These are phyloP conservation scores for Musca vetustissima DNA, from an alignment of 1,140 invertebrate genomes.

Conservation along the genomic window DNA sequence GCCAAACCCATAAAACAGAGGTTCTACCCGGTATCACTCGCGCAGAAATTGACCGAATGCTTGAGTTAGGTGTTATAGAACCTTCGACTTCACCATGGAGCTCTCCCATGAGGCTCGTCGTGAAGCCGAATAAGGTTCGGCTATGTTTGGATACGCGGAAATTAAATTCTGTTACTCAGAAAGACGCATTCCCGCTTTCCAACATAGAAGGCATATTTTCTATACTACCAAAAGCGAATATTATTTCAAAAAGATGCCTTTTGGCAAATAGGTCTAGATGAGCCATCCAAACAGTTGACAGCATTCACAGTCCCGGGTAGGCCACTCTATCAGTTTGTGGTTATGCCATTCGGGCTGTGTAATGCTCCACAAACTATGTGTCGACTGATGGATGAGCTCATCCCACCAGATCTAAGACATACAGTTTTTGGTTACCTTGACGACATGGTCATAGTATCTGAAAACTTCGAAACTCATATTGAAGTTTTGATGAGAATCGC, in stretches of 20 bases:
- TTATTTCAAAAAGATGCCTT: slow-evolving; percentile 1
- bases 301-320: slow-evolving; percentile 51
- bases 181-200: slow-evolving; percentile 5
- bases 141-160: slow-evolving; percentile 13
- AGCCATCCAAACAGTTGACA: slow-evolving; percentile 42
- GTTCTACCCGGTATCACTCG: background rate
- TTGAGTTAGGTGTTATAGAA: slow-evolving; percentile 11
- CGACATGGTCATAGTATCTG: slow-evolving; percentile 14
- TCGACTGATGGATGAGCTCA: slow-evolving; percentile 36
- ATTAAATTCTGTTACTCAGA: slow-evolving; percentile 1
- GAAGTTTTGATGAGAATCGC: background rate
- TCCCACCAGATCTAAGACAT: slow-evolving; percentile 48
- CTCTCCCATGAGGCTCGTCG: slow-evolving; percentile 8
- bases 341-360: slow-evolving; percentile 10
- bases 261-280: slow-evolving; percentile 26
- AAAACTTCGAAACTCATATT: background rate
- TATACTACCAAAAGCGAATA: background rate
- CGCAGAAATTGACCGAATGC: slow-evolving; percentile 14
- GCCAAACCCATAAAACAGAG: slow-evolving; percentile 11
- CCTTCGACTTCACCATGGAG: slow-evolving; percentile 2
- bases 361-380: slow-evolving; percentile 19
- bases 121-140: slow-evolving; percentile 5
- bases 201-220: slow-evolving; percentile 14
- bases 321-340: slow-evolving; percentile 38
- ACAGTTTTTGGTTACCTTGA: slow-evolving; percentile 28